Evolutionary conservation across 1,140 invertebrate genomes (phyloP).

Genomic region (Wiebesia pumilae): DNA sequence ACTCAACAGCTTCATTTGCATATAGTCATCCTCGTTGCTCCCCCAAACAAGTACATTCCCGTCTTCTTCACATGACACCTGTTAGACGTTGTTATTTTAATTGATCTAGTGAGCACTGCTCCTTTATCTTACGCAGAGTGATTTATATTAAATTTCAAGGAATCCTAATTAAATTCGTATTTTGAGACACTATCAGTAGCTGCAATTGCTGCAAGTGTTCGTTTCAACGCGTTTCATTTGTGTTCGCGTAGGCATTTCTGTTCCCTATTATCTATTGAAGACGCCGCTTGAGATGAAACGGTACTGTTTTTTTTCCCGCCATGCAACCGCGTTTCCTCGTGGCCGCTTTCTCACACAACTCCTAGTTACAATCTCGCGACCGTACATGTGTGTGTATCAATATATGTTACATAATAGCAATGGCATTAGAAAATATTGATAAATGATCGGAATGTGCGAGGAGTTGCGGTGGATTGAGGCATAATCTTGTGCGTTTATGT

Average conservation of each 20-base stretch:
- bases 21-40: too few species aligned
- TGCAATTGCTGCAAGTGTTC: too few species aligned
- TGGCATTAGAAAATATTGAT: background rate
- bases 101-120: too few species aligned
- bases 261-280: background rate
- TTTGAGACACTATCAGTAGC: too few species aligned
- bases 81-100: too few species aligned
- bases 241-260: background rate
- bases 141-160: background rate
- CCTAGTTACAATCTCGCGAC: background rate
- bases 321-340: background rate
- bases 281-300: background rate
- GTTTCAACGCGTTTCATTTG: too few species aligned
- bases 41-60: too few species aligned
- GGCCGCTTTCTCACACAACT: background rate
- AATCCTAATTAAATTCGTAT: background rate
- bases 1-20: background rate
- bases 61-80: too few species aligned
- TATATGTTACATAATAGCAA: background rate
- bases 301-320: background rate
- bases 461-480: background rate
- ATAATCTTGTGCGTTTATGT: background rate
- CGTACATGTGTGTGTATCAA: background rate
- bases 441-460: background rate
- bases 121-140: background rate